Conservation (phyloP, 64 coral and sea anemone genomes). For the Catalaphyllia jardinei region DNA sequence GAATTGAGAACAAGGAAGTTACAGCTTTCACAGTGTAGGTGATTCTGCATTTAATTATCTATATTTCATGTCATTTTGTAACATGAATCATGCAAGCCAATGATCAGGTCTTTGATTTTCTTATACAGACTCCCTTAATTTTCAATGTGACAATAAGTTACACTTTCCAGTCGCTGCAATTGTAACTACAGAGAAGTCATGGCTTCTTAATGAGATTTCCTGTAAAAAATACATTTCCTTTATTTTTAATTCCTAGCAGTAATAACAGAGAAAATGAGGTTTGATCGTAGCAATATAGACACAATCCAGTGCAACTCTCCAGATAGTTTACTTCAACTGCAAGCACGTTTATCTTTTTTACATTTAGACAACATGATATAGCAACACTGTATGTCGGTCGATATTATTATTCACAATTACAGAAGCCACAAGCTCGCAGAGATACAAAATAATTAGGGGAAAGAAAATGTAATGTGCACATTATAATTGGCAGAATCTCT, state of each 20-base stretch:
- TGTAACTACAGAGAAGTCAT: neutral
- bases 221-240: neutral
- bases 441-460: constrained; percentile 5
- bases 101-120: no score
- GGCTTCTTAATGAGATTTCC: neutral
- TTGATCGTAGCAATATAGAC: neutral
- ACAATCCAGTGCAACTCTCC: neutral
- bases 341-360: constrained; percentile 16
- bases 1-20: neutral
- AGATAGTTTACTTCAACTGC: neutral
- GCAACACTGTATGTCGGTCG: constrained; percentile 11
- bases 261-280: neutral
- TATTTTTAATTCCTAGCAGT: neutral
- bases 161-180: no score
- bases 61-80: no score
- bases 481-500: constrained; percentile 10
- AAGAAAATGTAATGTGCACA: neutral
- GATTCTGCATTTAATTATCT: neutral
- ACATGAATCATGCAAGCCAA: no score
- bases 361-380: neutral
- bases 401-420: constrained; percentile 46
- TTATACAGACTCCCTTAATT: no score
- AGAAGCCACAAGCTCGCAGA: constrained; percentile 3
- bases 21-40: neutral
- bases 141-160: no score